These are phyloP conservation scores for Crossaster papposus DNA, from an alignment of 53 echinoderm and acorn worm species.

Conservation along the genomic window DNA sequence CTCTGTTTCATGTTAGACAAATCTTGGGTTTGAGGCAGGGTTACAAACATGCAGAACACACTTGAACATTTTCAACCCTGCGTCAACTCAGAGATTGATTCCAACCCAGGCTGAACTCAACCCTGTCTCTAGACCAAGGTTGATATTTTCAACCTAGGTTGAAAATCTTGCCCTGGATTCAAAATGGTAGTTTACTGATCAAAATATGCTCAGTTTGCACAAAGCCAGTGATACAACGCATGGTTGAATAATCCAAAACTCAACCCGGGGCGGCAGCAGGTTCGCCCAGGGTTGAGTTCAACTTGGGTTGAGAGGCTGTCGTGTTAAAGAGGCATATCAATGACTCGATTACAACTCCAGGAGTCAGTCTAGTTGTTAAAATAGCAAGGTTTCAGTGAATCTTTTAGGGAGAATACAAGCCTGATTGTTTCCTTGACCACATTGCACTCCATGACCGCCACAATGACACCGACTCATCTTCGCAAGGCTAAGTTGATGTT, in stretches of 20 bases:
- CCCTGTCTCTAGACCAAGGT: no score
- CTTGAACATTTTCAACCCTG: no score
- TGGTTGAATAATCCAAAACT: background rate
- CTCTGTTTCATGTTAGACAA: no score
- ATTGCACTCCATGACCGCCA: conserved; percentile 77
- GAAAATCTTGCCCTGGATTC: no score
- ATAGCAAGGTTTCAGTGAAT: background rate
- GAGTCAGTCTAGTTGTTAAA: no score
- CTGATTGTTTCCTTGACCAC: conserved; percentile 74
- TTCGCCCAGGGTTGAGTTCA: conserved; percentile 3
- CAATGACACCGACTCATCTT: conserved; percentile 93
- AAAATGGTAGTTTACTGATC: no score
- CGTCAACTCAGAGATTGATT: no score
- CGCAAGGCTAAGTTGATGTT: conserved; percentile 99
- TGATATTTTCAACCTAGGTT: no score
- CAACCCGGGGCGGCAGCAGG: background rate
- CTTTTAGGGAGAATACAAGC: background rate
- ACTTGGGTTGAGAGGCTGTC: background rate
- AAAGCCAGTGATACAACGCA: background rate
- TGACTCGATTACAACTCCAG: no score
- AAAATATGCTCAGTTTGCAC: background rate
- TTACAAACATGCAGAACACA: no score
- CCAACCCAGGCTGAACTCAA: no score
- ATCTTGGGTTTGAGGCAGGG: no score
- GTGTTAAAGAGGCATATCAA: background rate